Base-by-base conservation (phyloP, 2,797 vertebrate genomes). In the Zalophus californianus region DNA sequence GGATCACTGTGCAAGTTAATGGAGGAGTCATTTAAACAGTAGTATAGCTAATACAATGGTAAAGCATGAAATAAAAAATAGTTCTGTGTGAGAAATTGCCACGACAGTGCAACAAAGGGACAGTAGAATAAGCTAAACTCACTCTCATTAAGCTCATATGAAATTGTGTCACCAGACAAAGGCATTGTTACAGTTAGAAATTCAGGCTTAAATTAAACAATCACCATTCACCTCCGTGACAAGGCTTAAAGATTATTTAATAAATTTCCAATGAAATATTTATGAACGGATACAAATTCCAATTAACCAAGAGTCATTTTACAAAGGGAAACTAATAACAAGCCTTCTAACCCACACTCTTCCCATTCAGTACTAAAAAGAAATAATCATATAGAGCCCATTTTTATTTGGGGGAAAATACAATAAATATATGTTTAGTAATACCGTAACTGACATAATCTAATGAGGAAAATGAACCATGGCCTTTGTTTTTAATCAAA, bases 281-380 rank as follows among this genome's bases (percentile, higher is more conserved):
- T 98, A 98, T 98, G 97, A 98, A 96, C 0, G 0, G 95, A 98
- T 98, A 98, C 97, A 98, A 97, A 97, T 97, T 98, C 98, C 98
- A 98, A 98, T 98, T 97, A 98, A 97, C 89, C 94, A 94, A 96
- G 92, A 97, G 66, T 96, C 96, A 94, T 93, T 95, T 96, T 84
- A 80, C 92, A 98, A 98, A 95, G 95, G 44, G 5, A 88, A 93
- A 95, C 8, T 38, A 93, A 98, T 75, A 94, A 96, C 52, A 93
- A 86, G 75, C 12, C 38, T 97, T 92, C 79, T 96, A 97, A 97
- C 58, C 25, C 11, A 90, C 5, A 70, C 16, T 14, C 52, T 96
- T 93, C 13, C 27, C 12, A 92, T 95, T 96, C 82, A 85, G 6
- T 32, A 54, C 23, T 88, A 58, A 78, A 84, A 58, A 93, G 29